phyloP scores from a whole-genome alignment of 2,113 vertebrate species.

The Cyanoderma ruficeps region DNA sequence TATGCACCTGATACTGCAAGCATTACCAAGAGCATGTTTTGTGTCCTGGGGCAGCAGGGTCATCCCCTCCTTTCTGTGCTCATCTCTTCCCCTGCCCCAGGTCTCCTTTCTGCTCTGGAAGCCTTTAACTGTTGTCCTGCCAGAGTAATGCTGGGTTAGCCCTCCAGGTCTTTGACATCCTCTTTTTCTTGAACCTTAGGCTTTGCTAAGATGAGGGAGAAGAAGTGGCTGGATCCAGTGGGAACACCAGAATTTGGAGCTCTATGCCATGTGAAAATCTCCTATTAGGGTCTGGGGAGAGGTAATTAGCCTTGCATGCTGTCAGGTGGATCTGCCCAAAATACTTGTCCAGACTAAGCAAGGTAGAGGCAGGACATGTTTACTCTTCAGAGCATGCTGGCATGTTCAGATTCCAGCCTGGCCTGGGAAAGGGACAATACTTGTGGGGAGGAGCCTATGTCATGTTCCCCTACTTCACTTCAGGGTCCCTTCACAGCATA shows the following conservation, averaged over 20 bases:
- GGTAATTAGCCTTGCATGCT: conserved; percentile 50
- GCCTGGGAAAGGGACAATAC: not conserved
- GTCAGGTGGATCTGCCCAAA: not conserved
- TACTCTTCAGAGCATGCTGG: not conserved
- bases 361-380: not conserved
- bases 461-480: fast-evolving
- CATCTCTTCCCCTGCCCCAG: not conserved
- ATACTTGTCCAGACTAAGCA: not conserved
- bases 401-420: not conserved
- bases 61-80: not conserved
- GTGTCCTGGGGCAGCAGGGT: not conserved
- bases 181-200: conserved; percentile 62
- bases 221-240: conserved; percentile 52
- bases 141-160: not conserved
- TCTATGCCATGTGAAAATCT: conserved; percentile 35
- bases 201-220: conserved; percentile 62
- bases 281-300: conserved; percentile 56
- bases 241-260: conserved; percentile 48
- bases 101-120: not conserved
- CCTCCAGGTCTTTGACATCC: conserved; percentile 22
- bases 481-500: not conserved
- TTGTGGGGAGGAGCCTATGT: not conserved
- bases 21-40: not conserved
- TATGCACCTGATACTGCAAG: not conserved
- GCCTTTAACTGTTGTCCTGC: not conserved